Evolutionary conservation across 2,888 invertebrate species (phyloP).

Genomic region (Hirtodrosophila cameraria): DNA sequence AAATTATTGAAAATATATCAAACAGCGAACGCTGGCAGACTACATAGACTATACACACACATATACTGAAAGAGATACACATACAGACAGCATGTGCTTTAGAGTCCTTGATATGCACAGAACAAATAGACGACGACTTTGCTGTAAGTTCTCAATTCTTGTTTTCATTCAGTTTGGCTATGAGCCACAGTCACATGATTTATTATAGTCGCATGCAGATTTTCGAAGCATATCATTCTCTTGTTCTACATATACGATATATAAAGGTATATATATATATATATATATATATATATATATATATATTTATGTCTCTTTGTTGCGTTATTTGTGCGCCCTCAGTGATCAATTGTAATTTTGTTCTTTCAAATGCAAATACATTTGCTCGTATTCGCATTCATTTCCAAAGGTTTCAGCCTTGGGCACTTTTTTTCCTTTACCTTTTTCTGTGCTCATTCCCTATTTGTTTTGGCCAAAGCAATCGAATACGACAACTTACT

Average conservation of each 20-base stretch:
- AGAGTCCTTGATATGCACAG: constrained; percentile 20
- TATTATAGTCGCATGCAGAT: constrained; percentile 79
- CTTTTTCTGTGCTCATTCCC: background rate
- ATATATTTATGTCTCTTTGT: constrained; percentile 20
- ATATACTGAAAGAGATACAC: constrained; percentile 5
- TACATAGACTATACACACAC: constrained; percentile 3
- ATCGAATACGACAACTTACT: constrained; percentile 19
- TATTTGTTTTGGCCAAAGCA: constrained; percentile 57
- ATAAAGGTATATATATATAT: background rate
- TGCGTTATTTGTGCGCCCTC: constrained; percentile 42
- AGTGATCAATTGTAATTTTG: constrained; percentile 79
- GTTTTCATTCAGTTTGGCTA: constrained; percentile 51
- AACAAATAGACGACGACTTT: constrained; percentile 47
- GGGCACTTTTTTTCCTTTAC: constrained; percentile 7
- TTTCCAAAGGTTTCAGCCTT: constrained; percentile 44
- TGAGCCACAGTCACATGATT: constrained; percentile 66
- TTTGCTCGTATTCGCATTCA: constrained; percentile 34
- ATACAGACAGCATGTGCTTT: constrained; percentile 17
- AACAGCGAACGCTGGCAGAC: constrained; percentile 11
- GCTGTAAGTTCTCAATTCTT: constrained; percentile 7
- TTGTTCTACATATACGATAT: constrained; percentile 3
- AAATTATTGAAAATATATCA: constrained; percentile 72
- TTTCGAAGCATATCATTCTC: constrained; percentile 42
- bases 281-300: constrained; percentile 17
- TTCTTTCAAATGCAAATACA: constrained; percentile 78